These are phyloP conservation scores for Henricia sp. DNA, from an alignment of 53 echinoderm and acorn worm genomes.

Conservation along the genomic window DNA sequence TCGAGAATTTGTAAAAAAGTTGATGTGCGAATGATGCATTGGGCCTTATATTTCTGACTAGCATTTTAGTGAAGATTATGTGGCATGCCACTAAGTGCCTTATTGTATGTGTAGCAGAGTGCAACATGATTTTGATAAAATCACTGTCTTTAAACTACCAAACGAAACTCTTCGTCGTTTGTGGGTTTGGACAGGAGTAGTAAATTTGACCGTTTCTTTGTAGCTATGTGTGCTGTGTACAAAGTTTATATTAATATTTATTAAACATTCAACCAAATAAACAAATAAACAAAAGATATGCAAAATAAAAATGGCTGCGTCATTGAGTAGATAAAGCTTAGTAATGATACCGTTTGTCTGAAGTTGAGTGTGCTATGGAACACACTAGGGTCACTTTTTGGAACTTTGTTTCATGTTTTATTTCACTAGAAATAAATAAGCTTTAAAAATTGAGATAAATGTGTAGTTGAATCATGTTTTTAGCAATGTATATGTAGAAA, in stretches of 20 bases:
- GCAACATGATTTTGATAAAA: slow-evolving; percentile 45
- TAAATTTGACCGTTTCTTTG: slow-evolving; percentile 29
- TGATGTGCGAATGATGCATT: too few relatives aligned
- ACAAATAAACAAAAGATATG: slow-evolving; percentile 16
- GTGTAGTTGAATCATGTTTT: slow-evolving; percentile 4
- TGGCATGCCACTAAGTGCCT: slow-evolving; percentile 42
- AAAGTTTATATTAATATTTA: slow-evolving; percentile 63
- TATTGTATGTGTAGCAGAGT: not conserved
- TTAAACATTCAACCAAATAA: slow-evolving; percentile 46
- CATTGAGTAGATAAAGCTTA: not conserved
- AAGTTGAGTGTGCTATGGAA: too few relatives aligned
- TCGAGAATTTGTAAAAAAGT: too few relatives aligned
- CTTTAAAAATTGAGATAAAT: slow-evolving; percentile 19
- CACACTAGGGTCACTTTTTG: too few relatives aligned
- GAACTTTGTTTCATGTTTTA: slow-evolving; percentile 33
- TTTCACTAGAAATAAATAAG: slow-evolving; percentile 38
- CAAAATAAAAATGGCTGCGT: slow-evolving; percentile 40
- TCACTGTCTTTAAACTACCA: not conserved
- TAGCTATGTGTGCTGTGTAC: slow-evolving; percentile 63
- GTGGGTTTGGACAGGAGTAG: slow-evolving; percentile 16
- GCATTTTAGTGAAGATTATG: slow-evolving; percentile 8
- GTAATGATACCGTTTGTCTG: not conserved
- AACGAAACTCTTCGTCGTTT: not conserved
- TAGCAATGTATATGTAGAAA: not conserved
- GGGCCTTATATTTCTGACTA: not conserved